Base-by-base conservation (phyloP, 2,888 invertebrate species). In the Nephrotoma guestfalica region DNA sequence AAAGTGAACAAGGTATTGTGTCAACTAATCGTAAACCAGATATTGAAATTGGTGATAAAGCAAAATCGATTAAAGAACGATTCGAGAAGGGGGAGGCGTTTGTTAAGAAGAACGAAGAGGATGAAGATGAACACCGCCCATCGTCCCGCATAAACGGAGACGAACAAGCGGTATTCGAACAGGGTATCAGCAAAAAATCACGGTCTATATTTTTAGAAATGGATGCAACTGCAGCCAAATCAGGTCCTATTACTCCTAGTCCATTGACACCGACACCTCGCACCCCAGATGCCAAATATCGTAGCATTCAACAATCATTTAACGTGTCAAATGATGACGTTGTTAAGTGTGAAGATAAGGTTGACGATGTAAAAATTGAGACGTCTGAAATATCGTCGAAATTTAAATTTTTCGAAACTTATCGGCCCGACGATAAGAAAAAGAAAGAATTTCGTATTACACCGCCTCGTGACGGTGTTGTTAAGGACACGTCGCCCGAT, bases 391-490 rank as follows among this genome's bases (percentile, higher is more conserved):
- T 97, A 89, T 94, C 96, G 87, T 95, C 96, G 90, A 94, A 96
- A 89, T 98, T 97, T 93, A 96, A 96, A 92, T 97, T 97, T 93
- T 97, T 97, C 92, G 97, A 97, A 93, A 95, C 95, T 0, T 97
- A 96, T 93, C 94, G 93, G 89, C 96, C 96, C 86, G 94, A 95
- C 88, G 93, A 93, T 89, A 92, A 93, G 89, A 92, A 93, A 88
- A 93, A 94, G 89, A 95, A 94, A 91, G 93, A 94, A 90, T 97
- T 97, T 93, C 94, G 97, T 89, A 97, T 97, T 92, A 97, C 97
- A 57, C 97, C 97, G 87, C 97, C 97, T 0, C 92, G 97, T 88
- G 97, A 97, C 89, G 94, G 95, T 88, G 94, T 94, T 92, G 93
- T 93, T 87, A 94, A 94, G 87, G 88, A 90, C 88, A 89, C 90